These are phyloP conservation scores for Scylla paramamosain DNA, from an alignment of 1,140 invertebrate genomes.

Conservation along the genomic window DNA sequence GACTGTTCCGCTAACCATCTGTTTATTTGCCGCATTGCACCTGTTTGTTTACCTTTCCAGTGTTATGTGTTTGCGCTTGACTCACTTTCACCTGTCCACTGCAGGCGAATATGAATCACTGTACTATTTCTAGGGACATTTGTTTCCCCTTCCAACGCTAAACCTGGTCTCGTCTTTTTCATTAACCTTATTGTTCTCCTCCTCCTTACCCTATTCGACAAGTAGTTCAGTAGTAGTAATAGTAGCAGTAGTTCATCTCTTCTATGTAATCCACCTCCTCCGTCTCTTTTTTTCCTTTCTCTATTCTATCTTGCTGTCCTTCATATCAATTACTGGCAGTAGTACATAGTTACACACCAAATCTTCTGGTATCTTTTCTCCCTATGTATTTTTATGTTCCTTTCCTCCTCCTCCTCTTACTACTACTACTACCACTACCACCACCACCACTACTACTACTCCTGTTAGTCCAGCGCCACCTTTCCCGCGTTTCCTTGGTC, in stretches of 20 bases:
- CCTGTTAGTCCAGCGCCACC: background rate
- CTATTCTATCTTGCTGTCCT: background rate
- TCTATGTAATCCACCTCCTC: background rate
- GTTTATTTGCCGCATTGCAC: conserved; percentile 11
- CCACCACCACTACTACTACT: background rate
- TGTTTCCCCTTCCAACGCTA: too few species aligned
- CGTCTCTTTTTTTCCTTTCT: background rate
- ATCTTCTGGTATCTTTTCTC: background rate
- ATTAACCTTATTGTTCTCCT: too few species aligned
- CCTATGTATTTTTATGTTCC: background rate
- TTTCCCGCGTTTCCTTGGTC: background rate
- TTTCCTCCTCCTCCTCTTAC: background rate
- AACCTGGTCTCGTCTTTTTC: too few species aligned
- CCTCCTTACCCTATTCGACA: too few species aligned
- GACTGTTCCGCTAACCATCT: conserved; percentile 8
- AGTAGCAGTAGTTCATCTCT: background rate
- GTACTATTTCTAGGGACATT: background rate
- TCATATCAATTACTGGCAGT: too few species aligned
- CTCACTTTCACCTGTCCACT: background rate
- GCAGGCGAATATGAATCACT: background rate
- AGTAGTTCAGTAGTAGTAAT: too few species aligned
- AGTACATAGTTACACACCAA: background rate
- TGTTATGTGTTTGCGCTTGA: background rate
- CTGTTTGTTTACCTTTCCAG: background rate
- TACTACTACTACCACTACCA: background rate